A percentile compares a stretch with the other conserved stretches of the same genome.
Evolutionary conservation across 2,888 invertebrate genomes (phyloP).

Genomic region (Pardosa pseudoannulata): DNA sequence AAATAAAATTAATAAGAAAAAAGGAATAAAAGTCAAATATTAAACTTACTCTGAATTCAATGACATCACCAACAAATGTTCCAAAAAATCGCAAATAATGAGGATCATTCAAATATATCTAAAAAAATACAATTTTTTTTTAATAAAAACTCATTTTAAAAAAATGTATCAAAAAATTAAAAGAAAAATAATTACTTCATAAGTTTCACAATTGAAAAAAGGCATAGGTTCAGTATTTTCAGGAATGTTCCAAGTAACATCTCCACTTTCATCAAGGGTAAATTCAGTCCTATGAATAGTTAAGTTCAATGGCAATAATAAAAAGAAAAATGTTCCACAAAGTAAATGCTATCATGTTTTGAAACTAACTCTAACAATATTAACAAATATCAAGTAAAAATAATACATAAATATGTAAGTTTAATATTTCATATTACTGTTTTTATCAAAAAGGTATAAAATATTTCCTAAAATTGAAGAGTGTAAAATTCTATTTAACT

Average conservation of each 20-base stretch:
- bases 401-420: too few relatives aligned
- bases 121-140: not conserved
- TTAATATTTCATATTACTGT: too few relatives aligned
- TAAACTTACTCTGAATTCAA: conserved; percentile 81
- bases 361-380: too few relatives aligned
- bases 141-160: not conserved
- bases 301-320: too few relatives aligned
- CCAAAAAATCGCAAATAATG: conserved; percentile 80
- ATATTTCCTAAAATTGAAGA: too few relatives aligned
- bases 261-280: conserved; percentile 82
- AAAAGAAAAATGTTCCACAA: too few relatives aligned
- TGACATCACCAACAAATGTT: conserved; percentile 83
- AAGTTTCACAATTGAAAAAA: conserved; percentile 84
- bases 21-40: too few relatives aligned
- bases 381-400: too few relatives aligned
- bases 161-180: not conserved
- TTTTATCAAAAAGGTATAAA: too few relatives aligned
- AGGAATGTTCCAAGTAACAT: conserved; percentile 82
- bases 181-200: conserved; percentile 79
- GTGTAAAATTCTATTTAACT: too few relatives aligned
- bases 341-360: too few relatives aligned
- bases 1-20: too few relatives aligned
- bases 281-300: conserved; percentile 80
- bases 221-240: conserved; percentile 81
- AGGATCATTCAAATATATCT: conserved; percentile 76